These are phyloP conservation scores for Orthochromis indermauri DNA, from an alignment of 2,113 vertebrate genomes.

Conservation along the genomic window DNA sequence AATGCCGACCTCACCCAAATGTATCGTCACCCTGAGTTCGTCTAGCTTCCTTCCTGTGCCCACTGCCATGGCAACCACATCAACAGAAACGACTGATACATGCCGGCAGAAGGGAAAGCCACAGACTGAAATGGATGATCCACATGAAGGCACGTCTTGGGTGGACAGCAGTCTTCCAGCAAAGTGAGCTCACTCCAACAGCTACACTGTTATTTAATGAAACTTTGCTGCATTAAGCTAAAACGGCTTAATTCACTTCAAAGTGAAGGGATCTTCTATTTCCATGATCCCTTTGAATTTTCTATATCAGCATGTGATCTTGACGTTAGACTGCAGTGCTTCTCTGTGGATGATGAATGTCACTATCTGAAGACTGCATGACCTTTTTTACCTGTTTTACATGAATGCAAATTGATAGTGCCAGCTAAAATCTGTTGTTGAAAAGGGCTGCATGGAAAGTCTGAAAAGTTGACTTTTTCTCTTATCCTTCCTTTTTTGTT, in stretches of 20 bases:
- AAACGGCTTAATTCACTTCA: neutral
- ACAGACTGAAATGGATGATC: slow-evolving; percentile 37
- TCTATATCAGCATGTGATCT: slow-evolving; percentile 29
- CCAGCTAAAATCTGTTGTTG: neutral
- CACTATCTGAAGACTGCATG: slow-evolving; percentile 20
- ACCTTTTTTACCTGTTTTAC: neutral
- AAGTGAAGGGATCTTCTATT: neutral
- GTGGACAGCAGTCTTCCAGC: slow-evolving; percentile 56
- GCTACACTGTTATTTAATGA: neutral
- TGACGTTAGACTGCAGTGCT: neutral
- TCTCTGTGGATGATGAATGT: neutral
- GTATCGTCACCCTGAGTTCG: neutral
- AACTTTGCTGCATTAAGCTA: neutral
- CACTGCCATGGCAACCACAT: slow-evolving; percentile 37
- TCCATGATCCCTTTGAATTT: neutral
- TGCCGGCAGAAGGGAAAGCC: slow-evolving; percentile 49
- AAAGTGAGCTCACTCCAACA: slow-evolving; percentile 66
- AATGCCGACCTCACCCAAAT: slow-evolving; percentile 55
- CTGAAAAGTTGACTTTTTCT: neutral
- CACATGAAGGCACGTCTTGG: slow-evolving; percentile 54
- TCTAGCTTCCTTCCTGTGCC: slow-evolving; percentile 73
- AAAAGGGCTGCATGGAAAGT: slow-evolving; percentile 3
- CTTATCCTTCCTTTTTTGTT: neutral
- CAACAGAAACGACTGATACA: slow-evolving; percentile 8
- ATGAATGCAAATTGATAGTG: neutral